Evolutionary conservation across 2,113 vertebrate species (phyloP).

Genomic region (Onychostruthus taczanowskii): DNA sequence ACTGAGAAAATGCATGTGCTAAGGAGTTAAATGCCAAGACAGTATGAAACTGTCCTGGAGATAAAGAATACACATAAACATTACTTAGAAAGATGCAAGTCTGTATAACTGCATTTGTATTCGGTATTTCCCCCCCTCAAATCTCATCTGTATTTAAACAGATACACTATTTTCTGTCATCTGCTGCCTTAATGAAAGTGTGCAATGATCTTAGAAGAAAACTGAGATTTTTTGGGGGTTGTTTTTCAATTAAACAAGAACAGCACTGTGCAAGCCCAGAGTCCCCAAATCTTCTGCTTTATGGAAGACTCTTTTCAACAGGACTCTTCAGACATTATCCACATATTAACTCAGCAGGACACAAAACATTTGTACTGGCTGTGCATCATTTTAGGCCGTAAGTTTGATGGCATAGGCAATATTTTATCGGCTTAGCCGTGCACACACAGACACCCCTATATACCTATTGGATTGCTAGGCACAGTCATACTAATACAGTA

Average conservation of each 20-base stretch:
- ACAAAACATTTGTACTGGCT: neutral
- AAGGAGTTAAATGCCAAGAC: neutral
- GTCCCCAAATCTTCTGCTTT: neutral
- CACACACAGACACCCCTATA: accelerated
- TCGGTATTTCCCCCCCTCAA: neutral
- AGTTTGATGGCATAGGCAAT: neutral
- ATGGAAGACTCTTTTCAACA: neutral
- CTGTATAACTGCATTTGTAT: neutral
- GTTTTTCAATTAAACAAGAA: neutral
- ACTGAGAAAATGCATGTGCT: neutral
- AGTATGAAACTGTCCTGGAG: neutral
- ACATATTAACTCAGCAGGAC: neutral
- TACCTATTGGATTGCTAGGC: neutral
- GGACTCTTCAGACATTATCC: neutral
- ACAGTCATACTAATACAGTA: neutral
- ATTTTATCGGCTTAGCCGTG: neutral
- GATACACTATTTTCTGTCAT: neutral
- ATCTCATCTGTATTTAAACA: neutral
- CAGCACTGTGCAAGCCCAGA: neutral
- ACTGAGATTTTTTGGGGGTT: neutral
- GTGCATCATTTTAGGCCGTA: neutral
- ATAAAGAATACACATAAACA: neutral
- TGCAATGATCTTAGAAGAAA: neutral
- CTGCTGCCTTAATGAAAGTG: neutral
- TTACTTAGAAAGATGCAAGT: neutral